Percentiles rank a stretch among this genome's conserved stretches.
Evolutionary conservation across 2,113 vertebrate genomes (phyloP).

Genomic region (Euleptes europaea): DNA sequence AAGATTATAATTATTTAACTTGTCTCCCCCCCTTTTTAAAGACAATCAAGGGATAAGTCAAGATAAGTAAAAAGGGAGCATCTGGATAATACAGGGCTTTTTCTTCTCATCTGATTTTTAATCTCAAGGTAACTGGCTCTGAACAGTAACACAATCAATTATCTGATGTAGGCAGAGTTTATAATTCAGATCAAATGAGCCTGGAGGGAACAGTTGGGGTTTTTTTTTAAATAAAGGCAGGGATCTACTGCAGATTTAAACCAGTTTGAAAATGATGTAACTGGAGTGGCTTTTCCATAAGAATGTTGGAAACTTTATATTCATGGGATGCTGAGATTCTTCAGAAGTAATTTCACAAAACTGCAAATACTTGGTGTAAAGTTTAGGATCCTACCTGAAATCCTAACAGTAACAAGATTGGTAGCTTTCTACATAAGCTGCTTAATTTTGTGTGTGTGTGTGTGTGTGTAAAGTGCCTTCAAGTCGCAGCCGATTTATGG

Average conservation of each 20-base stretch:
- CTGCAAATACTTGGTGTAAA: too few relatives aligned
- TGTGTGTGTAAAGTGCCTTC: too few relatives aligned
- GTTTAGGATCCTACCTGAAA: not conserved
- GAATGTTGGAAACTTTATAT: not conserved
- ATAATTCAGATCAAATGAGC: not conserved
- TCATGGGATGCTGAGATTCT: not conserved
- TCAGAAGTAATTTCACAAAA: not conserved
- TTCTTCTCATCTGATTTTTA: not conserved
- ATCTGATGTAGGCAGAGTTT: not conserved
- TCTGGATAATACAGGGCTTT: not conserved
- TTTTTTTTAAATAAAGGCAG: not conserved
- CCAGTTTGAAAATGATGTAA: not conserved
- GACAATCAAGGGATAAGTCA: not conserved
- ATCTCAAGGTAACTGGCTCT: not conserved
- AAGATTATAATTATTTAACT: not conserved
- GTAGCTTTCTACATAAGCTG: not conserved
- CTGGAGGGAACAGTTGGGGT: not conserved
- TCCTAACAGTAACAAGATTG: not conserved
- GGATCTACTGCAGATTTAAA: not conserved
- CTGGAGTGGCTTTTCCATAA: not conserved
- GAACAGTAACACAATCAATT: not conserved
- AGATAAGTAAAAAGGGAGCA: not conserved
- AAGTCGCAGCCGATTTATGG: too few relatives aligned
- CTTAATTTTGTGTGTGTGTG: not conserved
- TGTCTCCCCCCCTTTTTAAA: not conserved